Percentiles rank a stretch among this genome's conserved stretches.
Evolutionary conservation across 2,113 vertebrate genomes (phyloP).

Genomic region (Pterophyllum scalare): DNA sequence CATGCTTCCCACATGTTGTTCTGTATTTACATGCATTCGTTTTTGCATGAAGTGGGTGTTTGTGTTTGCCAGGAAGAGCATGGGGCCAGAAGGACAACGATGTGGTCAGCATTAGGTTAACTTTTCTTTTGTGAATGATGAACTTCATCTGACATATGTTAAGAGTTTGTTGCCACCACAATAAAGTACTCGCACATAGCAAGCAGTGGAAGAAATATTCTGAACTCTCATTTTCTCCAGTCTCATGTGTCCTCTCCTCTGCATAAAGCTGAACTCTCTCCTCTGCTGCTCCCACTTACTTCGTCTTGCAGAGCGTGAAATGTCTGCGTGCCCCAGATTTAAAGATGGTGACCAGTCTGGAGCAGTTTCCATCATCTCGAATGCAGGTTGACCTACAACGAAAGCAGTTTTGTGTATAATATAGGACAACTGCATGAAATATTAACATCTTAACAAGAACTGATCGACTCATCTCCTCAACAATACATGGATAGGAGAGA

Average conservation of each 20-base stretch:
- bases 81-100: slow-evolving; percentile 10
- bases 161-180: background rate
- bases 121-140: slow-evolving; percentile 43
- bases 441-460: background rate
- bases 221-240: background rate
- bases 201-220: background rate
- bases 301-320: background rate
- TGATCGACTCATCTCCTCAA: background rate
- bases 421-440: background rate
- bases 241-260: background rate
- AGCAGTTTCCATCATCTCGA: slow-evolving; percentile 4
- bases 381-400: slow-evolving; percentile 5
- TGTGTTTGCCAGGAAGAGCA: background rate
- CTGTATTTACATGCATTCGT: background rate
- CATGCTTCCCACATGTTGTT: slow-evolving; percentile 12
- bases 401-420: background rate
- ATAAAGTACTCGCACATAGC: background rate
- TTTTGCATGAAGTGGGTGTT: background rate
- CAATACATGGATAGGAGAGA: background rate
- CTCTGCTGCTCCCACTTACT: background rate
- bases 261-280: background rate
- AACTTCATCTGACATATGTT: background rate
- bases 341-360: slow-evolving; percentile 8
- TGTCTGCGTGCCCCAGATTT: slow-evolving; percentile 1
- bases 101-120: background rate